phyloP scores from a whole-genome alignment of 1,140 invertebrate species.

The Drosophila mauritiana region DNA sequence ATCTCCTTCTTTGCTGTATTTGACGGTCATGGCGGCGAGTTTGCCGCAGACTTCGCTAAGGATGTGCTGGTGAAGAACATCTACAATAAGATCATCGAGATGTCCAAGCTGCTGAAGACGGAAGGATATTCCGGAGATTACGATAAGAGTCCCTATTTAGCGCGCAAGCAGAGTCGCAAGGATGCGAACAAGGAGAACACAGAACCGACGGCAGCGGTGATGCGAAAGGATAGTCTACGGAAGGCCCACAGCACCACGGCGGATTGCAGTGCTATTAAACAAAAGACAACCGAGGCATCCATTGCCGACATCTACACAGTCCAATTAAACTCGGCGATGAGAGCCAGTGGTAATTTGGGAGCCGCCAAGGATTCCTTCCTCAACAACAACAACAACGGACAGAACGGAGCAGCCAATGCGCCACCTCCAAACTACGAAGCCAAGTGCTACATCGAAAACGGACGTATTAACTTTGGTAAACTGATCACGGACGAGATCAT shows the following conservation, averaged over 20 bases:
- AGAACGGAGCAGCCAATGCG: constrained; percentile 29
- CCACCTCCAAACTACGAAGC: constrained; percentile 84
- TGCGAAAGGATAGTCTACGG: constrained; percentile 71
- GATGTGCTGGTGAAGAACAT: constrained; percentile 92
- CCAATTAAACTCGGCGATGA: constrained; percentile 73
- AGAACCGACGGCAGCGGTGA: constrained; percentile 36
- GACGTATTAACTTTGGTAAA: constrained; percentile 91
- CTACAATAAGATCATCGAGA: constrained; percentile 89
- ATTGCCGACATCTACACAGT: constrained; percentile 77
- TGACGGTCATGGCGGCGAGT: constrained; percentile 97
- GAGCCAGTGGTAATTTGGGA: constrained; percentile 52
- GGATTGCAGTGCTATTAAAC: constrained; percentile 66
- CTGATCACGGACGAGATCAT: constrained; percentile 94
- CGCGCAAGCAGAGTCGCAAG: constrained; percentile 71
- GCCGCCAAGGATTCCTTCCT: constrained; percentile 70
- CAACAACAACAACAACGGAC: constrained; percentile 71
- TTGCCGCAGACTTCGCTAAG: constrained; percentile 95
- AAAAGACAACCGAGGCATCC: constrained; percentile 64
- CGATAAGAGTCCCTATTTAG: constrained; percentile 74
- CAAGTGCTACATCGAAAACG: constrained; percentile 88
- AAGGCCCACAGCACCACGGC: constrained; percentile 71
- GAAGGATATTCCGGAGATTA: constrained; percentile 47
- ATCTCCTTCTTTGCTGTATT: constrained; percentile 96
- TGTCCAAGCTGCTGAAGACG: constrained; percentile 87
- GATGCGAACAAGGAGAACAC: constrained; percentile 77